Percentiles rank a stretch among this genome's conserved stretches.
Evolutionary conservation across 2,797 vertebrate genomes (phyloP).

Genomic region (Rhinella marina): DNA sequence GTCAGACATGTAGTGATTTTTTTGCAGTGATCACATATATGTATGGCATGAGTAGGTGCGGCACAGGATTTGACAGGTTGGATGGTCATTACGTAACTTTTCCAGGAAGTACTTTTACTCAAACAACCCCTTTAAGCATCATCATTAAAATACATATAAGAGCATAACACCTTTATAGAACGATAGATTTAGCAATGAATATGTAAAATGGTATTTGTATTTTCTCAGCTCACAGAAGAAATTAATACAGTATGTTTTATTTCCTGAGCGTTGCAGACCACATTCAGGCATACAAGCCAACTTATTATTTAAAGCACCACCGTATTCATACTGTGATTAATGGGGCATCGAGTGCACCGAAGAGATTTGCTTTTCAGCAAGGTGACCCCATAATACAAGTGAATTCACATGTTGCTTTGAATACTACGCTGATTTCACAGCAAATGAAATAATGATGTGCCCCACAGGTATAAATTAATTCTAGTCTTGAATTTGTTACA

Average conservation of each 20-base stretch:
- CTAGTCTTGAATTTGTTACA: too few species aligned
- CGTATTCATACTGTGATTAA: constrained; percentile 37
- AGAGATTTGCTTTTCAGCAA: constrained; percentile 33
- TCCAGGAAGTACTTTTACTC: too few species aligned
- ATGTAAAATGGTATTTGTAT: too few species aligned
- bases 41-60: too few species aligned
- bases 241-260: not conserved
- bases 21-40: too few species aligned
- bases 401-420: constrained; percentile 12
- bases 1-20: too few species aligned
- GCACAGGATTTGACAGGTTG: too few species aligned
- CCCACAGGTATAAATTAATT: not conserved
- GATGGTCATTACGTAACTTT: too few species aligned
- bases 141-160: not conserved
- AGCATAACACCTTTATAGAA: not conserved
- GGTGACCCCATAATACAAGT: constrained; percentile 40
- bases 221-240: too few species aligned
- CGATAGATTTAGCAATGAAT: not conserved
- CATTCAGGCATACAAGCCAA: not conserved
- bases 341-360: constrained; percentile 2
- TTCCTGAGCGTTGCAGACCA: not conserved
- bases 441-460: constrained; percentile 13
- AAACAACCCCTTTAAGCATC: not conserved
- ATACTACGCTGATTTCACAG: constrained; percentile 22
- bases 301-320: constrained; percentile 29